Evolutionary conservation across 2,113 vertebrate species (phyloP).

Genomic region (Cebidichthys violaceus): DNA sequence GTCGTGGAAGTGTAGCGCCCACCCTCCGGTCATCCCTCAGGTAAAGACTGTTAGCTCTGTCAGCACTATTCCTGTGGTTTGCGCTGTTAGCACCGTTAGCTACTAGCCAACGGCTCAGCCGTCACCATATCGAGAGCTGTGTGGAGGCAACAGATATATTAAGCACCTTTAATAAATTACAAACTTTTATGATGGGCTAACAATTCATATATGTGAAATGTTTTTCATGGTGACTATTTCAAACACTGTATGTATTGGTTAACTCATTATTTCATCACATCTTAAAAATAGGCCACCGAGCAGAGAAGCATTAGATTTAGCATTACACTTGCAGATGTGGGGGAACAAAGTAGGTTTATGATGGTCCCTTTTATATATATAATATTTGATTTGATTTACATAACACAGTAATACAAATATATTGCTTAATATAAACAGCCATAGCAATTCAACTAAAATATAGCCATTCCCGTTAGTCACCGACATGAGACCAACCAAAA

Average conservation of each 20-base stretch:
- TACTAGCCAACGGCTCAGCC: too few relatives aligned
- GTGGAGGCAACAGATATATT: neutral
- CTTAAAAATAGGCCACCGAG: neutral
- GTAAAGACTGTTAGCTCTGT: too few relatives aligned
- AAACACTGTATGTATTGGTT: neutral
- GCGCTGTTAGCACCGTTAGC: too few relatives aligned
- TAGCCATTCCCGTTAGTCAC: neutral
- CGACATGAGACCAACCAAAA: neutral
- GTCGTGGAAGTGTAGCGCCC: too few relatives aligned
- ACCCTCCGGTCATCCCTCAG: too few relatives aligned
- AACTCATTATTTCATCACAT: neutral
- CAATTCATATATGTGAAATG: neutral
- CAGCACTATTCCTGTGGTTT: too few relatives aligned
- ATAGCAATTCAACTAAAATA: neutral
- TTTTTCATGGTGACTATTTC: neutral
- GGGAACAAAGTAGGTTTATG: neutral
- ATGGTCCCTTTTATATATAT: neutral
- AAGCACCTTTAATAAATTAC: neutral
- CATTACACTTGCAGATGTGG: slow-evolving; percentile 2
- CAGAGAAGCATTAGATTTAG: neutral
- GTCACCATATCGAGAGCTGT: too few relatives aligned
- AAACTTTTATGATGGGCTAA: neutral
- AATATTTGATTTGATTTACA: slow-evolving; percentile 15
- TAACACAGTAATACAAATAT: neutral
- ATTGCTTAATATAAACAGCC: neutral